Base-by-base conservation (phyloP, 1,140 invertebrate species). In the Heliconius hewitsoni region DNA sequence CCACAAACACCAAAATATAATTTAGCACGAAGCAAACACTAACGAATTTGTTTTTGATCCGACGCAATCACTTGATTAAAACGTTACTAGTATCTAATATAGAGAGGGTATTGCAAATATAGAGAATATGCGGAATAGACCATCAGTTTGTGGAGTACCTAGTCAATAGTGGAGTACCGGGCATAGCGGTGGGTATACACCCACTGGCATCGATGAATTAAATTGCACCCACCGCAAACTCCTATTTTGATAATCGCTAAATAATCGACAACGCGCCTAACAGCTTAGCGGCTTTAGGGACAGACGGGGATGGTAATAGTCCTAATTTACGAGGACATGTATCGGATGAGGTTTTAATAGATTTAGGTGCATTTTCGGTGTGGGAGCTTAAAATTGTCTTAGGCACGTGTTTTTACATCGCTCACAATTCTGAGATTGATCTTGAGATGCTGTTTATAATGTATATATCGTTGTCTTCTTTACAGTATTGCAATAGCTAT, bases 221-320 rank as follows among this genome's bases (percentile, higher is more conserved):
- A 92, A 91, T 91, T 91, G 88, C 83, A 85, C 81, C 84, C 78
- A 84, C 85, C 86, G 78, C 84, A 85, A 77, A 76, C 78, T 82
- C 84, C 82, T 79, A 84, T 84, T 83, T 85, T 84, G 86, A 87
- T 90, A 88, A 90, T 90, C 81, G 86, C 83, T 89, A 88, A 90
- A 90, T 90, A 89, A 89, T 89, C 85, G 78, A 83, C 82, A 87
- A 86, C 85, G 76, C 78, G 82, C 82, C 81, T 84, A 85, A 84
- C 79, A 77, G 80, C 76, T 81, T 74, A 80, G 78, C 78, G 79
- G 80, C 77, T 71, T 85, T 82, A 80, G 84, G 84, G 82, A 82
- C 66, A 78, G 82, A 82, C 52, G 79, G 76, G 74, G 71, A 77
- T 75, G 75, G 83, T 87, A 89, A 90, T 89, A 85, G 87, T 81